A percentile compares a stretch with the other conserved stretches of the same genome.
These are phyloP conservation scores for Rachycentron canadum DNA, from an alignment of 2,797 vertebrate species.

Conservation along the genomic window DNA sequence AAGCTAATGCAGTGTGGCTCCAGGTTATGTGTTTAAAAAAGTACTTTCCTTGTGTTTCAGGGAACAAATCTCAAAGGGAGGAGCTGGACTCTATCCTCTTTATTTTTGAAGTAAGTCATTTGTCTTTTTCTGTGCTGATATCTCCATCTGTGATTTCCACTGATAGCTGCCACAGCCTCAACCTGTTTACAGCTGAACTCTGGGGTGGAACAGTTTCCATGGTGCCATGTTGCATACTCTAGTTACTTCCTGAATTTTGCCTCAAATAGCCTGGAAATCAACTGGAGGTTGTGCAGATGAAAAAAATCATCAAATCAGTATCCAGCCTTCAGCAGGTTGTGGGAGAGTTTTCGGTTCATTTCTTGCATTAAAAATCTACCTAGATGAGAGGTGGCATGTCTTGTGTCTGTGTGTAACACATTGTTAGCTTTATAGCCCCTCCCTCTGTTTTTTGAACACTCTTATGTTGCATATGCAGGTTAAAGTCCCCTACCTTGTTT, in stretches of 20 bases:
- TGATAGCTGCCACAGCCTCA: conserved; percentile 26
- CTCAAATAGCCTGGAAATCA: conserved; percentile 42
- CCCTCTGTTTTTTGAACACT: conserved; percentile 56
- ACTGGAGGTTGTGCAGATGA: conserved; percentile 12
- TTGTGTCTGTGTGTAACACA: conserved; percentile 24
- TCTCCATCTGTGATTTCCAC: conserved; percentile 36
- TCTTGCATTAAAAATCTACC: conserved; percentile 33
- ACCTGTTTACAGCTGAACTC: conserved; percentile 59
- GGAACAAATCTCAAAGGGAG: conserved; percentile 99
- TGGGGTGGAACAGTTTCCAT: conserved; percentile 59
- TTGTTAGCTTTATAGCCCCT: conserved; percentile 40
- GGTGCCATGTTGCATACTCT: conserved; percentile 34
- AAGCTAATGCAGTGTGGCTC: conserved; percentile 36
- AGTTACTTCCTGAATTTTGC: conserved; percentile 49
- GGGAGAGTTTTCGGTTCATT: not conserved
- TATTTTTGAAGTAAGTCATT: conserved; percentile 98
- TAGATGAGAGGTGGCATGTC: conserved; percentile 40
- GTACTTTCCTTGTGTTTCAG: conserved; percentile 84
- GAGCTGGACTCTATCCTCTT: conserved; percentile 99
- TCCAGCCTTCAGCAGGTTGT: not conserved
- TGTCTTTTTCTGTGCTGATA: conserved; percentile 35
- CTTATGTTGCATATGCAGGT: conserved; percentile 68
- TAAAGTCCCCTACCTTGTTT: conserved; percentile 78
- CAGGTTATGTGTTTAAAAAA: conserved; percentile 52
- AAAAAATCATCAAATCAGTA: conserved; percentile 37